Base-by-base conservation (phyloP, 1,140 invertebrate species). In the Temnothorax longispinosus region DNA sequence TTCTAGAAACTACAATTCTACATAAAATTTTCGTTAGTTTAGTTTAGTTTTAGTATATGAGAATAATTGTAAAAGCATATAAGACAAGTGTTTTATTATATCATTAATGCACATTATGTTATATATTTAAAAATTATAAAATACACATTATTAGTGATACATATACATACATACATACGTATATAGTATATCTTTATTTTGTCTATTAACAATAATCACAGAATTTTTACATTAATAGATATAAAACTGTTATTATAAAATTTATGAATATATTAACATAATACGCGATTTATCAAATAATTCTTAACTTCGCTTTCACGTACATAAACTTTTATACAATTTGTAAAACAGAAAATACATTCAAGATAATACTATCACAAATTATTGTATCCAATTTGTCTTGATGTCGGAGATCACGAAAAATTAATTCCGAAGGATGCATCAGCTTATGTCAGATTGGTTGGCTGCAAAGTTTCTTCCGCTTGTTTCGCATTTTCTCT, bases 401-500 rank as follows among this genome's bases (percentile, higher is more conserved):
- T 38, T 21, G n/a, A 50, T 62, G 80, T 38, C 41, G 38, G 77
- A 32, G n/a, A 54, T 80, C 27, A 71, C 38, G 41, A 44, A 47
- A 71, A 27, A 74, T 82, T 72, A 72, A 75, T 62, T 75, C n/a
- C 71, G 54, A 74, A 84, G 32, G 80, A 50, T 74, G 32, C 80
- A 75, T 84, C 56, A 50, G 54, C 64, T 13, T 50, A 41, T 18
- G 80, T 82, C 67, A 38, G 52, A 11, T 15, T 44, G 50, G 41
- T 52, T 71, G 47, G 11, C 2, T 32, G 58, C 72, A 60, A 90
- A 76, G 50, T 90, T 90, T 90, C 75, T 56, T 82, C 44, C n/a
- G n/a, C 11, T 88, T n/a, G 69, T 78, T 77, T 56, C 58, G 38
- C 60, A 27, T 56, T 77, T 78, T 71, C 86, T 74, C 76, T 35